Base-by-base conservation (phyloP, 2,888 invertebrate genomes). In the Microctonus hyperodae region DNA sequence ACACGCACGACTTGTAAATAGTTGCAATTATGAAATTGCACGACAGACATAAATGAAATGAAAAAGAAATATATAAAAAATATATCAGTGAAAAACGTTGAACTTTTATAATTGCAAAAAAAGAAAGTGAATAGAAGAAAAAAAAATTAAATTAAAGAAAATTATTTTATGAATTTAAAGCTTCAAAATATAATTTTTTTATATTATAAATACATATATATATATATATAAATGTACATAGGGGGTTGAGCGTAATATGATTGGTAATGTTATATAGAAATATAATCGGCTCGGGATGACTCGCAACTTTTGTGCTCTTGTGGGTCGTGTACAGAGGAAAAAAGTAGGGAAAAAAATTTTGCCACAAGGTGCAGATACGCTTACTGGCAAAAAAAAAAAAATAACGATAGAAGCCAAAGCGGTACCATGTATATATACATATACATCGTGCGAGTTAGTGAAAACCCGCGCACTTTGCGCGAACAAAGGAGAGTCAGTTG, bases 401-500 rank as follows among this genome's bases (percentile, higher is more conserved):
- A 28, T 25, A 28, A 33, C n/a, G n/a, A 16, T 16, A 31, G 35
- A 61, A 51, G 64, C 65, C 68, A 67, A 62, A 67, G 33, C 50
- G 64, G 67, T 71, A 44, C 16, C 16, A 20, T 5, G 20, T 35
- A 9, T 35, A 35, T 7, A 44, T 16, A 44, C 44, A 69, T n/a
- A n/a, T n/a, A n/a, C n/a, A n/a, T n/a, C 59, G 67, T 64, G 60
- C 64, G 70, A 57, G 31, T 50, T 50, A 23, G 57, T 58, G 63
- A 44, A 67, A 63, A 63, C 51, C 58, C 40, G 55, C 44, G 35
- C 67, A 63, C 63, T 67, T 67, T 58, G 67, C 35, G 60, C 70
- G 51, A 68, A 51, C 68, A 66, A 73, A 69, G 68, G 70, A 65
- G 68, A 70, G 68, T 64, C 56, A 58, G 67, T 70, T 69, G 68